These are phyloP conservation scores for Gobio gobio DNA, from an alignment of 2,113 vertebrate genomes.

Conservation along the genomic window DNA sequence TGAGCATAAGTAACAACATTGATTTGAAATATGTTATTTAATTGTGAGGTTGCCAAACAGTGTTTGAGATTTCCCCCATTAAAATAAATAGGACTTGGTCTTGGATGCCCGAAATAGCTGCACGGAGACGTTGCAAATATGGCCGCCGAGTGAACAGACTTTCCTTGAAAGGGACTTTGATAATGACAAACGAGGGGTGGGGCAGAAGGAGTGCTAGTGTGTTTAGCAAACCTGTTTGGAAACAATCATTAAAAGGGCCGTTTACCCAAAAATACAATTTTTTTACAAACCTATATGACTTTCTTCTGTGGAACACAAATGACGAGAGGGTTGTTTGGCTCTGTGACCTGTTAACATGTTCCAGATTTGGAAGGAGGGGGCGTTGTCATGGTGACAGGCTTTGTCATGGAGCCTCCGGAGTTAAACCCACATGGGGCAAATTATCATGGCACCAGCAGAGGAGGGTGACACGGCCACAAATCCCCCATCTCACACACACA, in stretches of 20 bases:
- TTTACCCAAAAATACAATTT: too few species aligned
- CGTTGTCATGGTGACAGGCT: conserved; percentile 37
- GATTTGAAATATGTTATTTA: too few species aligned
- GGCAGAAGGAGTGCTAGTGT: neutral
- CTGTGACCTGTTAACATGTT: conserved; percentile 56
- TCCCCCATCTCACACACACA: conserved; percentile 45
- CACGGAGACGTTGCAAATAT: too few species aligned
- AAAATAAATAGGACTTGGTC: too few species aligned
- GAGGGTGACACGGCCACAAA: conserved; percentile 34
- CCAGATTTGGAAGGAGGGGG: conserved; percentile 51
- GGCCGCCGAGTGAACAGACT: too few species aligned
- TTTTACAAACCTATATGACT: neutral
- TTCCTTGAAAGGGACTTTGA: too few species aligned
- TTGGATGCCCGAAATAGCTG: too few species aligned
- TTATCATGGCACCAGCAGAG: conserved; percentile 53
- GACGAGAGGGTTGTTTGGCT: conserved; percentile 18
- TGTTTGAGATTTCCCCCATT: too few species aligned
- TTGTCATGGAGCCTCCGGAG: conserved; percentile 47
- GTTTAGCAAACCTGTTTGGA: neutral
- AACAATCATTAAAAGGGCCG: neutral
- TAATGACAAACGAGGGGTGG: too few species aligned
- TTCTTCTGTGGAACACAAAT: neutral
- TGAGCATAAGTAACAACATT: too few species aligned
- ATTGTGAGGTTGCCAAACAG: too few species aligned
- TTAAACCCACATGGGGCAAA: conserved; percentile 61